A percentile compares a stretch with the other conserved stretches of the same genome.
Evolutionary conservation across 2,113 vertebrate genomes (phyloP).

Genomic region (Anolis carolinensis): DNA sequence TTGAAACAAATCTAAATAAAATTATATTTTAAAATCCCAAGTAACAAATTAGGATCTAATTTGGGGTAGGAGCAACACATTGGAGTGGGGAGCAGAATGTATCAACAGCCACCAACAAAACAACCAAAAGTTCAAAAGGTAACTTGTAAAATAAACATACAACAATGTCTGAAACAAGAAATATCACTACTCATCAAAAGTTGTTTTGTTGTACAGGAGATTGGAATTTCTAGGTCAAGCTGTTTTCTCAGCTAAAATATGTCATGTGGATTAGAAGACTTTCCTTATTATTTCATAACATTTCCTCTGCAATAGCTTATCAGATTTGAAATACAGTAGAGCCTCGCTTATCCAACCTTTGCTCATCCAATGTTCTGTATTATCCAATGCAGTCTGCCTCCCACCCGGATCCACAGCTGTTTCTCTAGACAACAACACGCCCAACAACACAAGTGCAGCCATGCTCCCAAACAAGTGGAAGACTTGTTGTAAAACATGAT

Average conservation of each 20-base stretch:
- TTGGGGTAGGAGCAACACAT: not conserved
- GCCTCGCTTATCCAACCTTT: too few relatives aligned
- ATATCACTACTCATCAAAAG: not conserved
- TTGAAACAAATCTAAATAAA: too few relatives aligned
- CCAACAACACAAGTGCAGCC: too few relatives aligned
- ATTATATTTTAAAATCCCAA: too few relatives aligned
- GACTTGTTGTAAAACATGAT: too few relatives aligned
- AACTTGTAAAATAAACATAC: not conserved
- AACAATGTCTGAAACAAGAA: not conserved
- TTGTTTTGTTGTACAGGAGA: too few relatives aligned
- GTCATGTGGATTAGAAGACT: not conserved
- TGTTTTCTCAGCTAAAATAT: not conserved
- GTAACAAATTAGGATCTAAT: not conserved
- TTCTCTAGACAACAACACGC: too few relatives aligned
- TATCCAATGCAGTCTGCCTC: too few relatives aligned
- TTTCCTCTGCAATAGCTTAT: not conserved
- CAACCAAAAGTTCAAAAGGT: not conserved
- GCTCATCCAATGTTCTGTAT: too few relatives aligned
- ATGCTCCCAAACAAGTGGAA: too few relatives aligned
- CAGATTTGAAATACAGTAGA: not conserved
- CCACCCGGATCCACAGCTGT: too few relatives aligned
- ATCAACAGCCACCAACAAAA: not conserved
- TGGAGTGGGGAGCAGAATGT: not conserved
- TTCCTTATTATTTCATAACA: constrained; percentile 1
- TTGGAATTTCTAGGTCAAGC: constrained; percentile 4